Conservation (phyloP, 2,888 invertebrate species). For the Pollenia amentaria region DNA sequence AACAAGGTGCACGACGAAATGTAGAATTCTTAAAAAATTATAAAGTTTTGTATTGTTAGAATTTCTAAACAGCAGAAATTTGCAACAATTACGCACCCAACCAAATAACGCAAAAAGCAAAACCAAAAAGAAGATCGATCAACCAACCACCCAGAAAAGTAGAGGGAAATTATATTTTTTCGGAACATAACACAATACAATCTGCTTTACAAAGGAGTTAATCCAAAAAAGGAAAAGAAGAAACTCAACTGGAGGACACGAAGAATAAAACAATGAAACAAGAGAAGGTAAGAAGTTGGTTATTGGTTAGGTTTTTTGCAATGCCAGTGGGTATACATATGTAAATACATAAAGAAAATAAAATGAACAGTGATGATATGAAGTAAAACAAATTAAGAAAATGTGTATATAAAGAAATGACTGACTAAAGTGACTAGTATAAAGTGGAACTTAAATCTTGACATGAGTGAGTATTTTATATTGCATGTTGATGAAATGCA, state of each 20-base stretch:
- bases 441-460: not conserved
- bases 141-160: slow-evolving; percentile 13
- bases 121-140: slow-evolving; percentile 13
- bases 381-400: not conserved
- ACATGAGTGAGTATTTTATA: not conserved
- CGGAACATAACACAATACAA: slow-evolving; percentile 20
- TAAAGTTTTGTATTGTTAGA: slow-evolving; percentile 50
- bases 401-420: not conserved
- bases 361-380: not conserved
- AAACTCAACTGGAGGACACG: slow-evolving; percentile 72
- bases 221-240: slow-evolving; percentile 54
- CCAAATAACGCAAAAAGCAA: slow-evolving; percentile 20
- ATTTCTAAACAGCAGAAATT: slow-evolving; percentile 64
- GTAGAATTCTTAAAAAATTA: slow-evolving; percentile 55
- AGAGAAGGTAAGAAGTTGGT: slow-evolving; percentile 76
- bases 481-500: not conserved
- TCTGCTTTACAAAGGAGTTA: slow-evolving; percentile 42
- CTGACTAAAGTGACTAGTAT: not conserved
- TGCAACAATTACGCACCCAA: slow-evolving; percentile 25
- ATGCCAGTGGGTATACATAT: not conserved
- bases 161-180: slow-evolving; percentile 22
- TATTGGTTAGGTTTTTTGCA: slow-evolving; percentile 24
- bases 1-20: slow-evolving; percentile 68
- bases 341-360: not conserved
- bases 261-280: slow-evolving; percentile 79